Conservation (phyloP, 2,797 vertebrate genomes). For the Microctenopoma stevenorrisi region DNA sequence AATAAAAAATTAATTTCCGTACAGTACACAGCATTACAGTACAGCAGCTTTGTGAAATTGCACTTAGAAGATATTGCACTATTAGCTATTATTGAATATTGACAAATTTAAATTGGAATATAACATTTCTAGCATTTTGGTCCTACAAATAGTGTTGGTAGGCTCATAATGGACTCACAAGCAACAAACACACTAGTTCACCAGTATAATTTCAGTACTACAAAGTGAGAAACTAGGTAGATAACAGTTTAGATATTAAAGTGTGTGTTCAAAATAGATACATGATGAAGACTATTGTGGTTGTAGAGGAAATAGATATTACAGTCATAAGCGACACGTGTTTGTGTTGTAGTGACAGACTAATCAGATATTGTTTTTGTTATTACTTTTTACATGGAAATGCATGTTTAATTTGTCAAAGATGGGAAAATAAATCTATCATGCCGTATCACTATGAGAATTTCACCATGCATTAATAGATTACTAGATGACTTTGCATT, state of each 20-base stretch:
- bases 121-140: background rate
- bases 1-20: too few species aligned
- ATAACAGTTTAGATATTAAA: background rate
- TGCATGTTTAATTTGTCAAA: background rate
- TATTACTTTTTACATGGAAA: background rate
- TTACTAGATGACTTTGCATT: background rate
- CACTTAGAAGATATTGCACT: too few species aligned
- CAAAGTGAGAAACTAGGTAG: background rate
- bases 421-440: background rate
- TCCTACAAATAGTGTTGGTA: background rate
- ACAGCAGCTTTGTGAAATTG: too few species aligned
- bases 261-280: background rate
- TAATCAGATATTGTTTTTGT: background rate
- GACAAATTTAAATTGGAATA: background rate
- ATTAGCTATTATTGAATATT: too few species aligned
- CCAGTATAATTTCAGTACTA: background rate
- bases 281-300: background rate
- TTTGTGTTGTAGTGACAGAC: background rate
- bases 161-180: background rate
- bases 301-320: background rate
- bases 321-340: too few species aligned
- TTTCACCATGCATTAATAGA: background rate
- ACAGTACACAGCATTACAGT: too few species aligned
- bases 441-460: background rate
- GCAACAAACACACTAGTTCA: background rate